These are phyloP conservation scores for Polyommatus iphigenia DNA, from an alignment of 2,888 invertebrate genomes.

Conservation along the genomic window DNA sequence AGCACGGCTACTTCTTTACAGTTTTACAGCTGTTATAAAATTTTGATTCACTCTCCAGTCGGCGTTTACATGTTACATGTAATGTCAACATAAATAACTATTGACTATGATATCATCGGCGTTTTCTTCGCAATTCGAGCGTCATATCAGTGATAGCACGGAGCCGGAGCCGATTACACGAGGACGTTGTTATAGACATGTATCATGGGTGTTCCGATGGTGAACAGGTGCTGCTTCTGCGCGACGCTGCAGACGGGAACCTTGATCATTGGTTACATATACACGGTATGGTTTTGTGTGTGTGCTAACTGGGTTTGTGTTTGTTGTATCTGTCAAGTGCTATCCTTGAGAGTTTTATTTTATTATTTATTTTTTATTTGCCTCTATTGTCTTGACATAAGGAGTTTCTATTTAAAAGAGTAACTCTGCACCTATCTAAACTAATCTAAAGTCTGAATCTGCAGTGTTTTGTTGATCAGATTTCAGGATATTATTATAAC, in stretches of 20 bases:
- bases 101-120: neutral
- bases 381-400: neutral
- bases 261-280: conserved; percentile 66
- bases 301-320: neutral
- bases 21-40: neutral
- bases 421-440: too few species aligned
- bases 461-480: too few species aligned
- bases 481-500: too few species aligned
- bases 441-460: too few species aligned
- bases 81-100: neutral
- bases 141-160: conserved; percentile 31
- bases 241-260: conserved; percentile 64
- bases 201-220: conserved; percentile 68
- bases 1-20: too few species aligned
- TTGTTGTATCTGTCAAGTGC: neutral
- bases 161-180: neutral
- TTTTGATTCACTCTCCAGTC: neutral
- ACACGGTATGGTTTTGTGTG: conserved; percentile 50
- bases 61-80: neutral
- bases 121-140: conserved; percentile 17
- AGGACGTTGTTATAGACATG: conserved; percentile 16
- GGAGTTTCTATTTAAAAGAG: neutral
- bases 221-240: conserved; percentile 65
- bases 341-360: too few species aligned
- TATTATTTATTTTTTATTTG: too few species aligned